These are phyloP conservation scores for Oncorhynchus mykiss DNA, from an alignment of 2,113 vertebrate genomes.

Conservation along the genomic window DNA sequence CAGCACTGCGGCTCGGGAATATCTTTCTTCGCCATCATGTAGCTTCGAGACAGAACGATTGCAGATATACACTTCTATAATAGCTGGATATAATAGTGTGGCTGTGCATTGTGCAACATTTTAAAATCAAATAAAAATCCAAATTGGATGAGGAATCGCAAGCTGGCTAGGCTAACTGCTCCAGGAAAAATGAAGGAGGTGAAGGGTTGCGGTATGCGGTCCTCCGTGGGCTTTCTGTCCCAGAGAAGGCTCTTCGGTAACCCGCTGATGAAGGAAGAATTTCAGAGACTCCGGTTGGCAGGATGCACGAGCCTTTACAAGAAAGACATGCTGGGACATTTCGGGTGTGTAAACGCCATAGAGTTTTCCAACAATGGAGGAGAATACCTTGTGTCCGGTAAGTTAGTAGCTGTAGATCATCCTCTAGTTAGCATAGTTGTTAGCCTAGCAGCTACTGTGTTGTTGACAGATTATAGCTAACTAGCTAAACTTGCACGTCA, in stretches of 20 bases:
- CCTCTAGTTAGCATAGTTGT: constrained; percentile 34
- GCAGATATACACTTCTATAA: too few species aligned
- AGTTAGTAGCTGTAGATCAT: constrained; percentile 53
- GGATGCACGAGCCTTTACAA: constrained; percentile 94
- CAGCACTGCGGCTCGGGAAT: too few species aligned
- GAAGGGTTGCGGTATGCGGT: constrained; percentile 88
- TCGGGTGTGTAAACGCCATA: constrained; percentile 98
- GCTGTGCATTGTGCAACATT: neutral
- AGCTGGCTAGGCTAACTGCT: neutral
- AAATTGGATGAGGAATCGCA: neutral
- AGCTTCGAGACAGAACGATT: too few species aligned
- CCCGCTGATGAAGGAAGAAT: constrained; percentile 91
- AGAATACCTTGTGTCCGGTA: constrained; percentile 97
- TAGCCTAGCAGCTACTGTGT: constrained; percentile 30
- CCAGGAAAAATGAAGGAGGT: constrained; percentile 79
- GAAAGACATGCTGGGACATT: constrained; percentile 95
- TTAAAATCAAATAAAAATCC: neutral
- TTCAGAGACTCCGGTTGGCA: constrained; percentile 89
- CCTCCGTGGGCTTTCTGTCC: constrained; percentile 92
- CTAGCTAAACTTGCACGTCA: neutral
- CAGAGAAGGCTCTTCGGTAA: constrained; percentile 86
- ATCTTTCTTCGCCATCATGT: too few species aligned
- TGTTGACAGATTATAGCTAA: constrained; percentile 38
- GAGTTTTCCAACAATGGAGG: constrained; percentile 99
- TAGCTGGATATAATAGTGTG: neutral